Evolutionary conservation across 2,797 vertebrate species (phyloP).

Genomic region (Acanthurus tractus): DNA sequence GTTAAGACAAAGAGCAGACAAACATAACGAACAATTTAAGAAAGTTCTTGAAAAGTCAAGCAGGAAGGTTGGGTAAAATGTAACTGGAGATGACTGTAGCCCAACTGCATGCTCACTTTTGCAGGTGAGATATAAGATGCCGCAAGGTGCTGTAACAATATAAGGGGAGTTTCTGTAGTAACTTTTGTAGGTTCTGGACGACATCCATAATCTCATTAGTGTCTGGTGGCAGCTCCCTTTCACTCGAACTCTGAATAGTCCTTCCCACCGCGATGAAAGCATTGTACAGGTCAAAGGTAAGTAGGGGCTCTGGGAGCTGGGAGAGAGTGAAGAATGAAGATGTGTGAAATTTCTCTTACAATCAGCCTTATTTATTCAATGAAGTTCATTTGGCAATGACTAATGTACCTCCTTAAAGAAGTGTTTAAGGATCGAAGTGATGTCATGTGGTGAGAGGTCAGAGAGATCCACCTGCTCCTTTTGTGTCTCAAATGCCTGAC

Average conservation of each 20-base stretch:
- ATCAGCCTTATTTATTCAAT: background rate
- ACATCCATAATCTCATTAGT: constrained; percentile 64
- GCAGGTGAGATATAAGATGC: constrained; percentile 89
- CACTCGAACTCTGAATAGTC: constrained; percentile 82
- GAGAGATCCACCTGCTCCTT: constrained; percentile 91
- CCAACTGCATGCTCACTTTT: constrained; percentile 79
- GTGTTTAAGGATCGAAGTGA: constrained; percentile 92
- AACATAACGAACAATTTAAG: background rate
- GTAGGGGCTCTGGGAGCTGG: constrained; percentile 92
- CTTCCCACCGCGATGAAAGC: constrained; percentile 89
- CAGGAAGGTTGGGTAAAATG: background rate
- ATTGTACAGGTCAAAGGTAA: constrained; percentile 90
- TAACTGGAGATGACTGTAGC: background rate
- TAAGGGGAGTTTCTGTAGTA: constrained; percentile 80
- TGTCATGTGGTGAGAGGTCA: constrained; percentile 92
- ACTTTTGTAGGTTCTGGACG: constrained; percentile 66
- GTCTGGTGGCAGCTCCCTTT: constrained; percentile 69
- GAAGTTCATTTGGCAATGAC: background rate
- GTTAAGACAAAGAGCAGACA: constrained; percentile 41
- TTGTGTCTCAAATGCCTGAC: constrained; percentile 92
- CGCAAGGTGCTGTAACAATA: constrained; percentile 90
- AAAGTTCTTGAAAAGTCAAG: background rate
- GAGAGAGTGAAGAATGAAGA: constrained; percentile 21
- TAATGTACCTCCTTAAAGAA: constrained; percentile 94
- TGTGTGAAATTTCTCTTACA: background rate